Conservation (phyloP, 2,888 invertebrate species). For the Drosophila nigricruria region DNA sequence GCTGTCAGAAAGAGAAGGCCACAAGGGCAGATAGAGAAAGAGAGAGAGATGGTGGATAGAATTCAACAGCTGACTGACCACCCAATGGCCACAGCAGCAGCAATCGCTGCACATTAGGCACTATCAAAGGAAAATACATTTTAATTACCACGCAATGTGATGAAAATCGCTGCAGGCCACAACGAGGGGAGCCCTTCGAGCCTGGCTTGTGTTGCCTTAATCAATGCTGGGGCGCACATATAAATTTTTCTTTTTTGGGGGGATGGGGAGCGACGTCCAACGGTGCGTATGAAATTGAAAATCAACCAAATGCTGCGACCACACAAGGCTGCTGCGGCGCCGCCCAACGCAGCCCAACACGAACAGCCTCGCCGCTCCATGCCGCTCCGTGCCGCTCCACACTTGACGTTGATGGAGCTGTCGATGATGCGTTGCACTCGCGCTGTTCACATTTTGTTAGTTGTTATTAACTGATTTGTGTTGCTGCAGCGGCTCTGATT, state of each 20-base stretch:
- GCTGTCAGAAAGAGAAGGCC: not conserved
- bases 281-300: conserved; percentile 80
- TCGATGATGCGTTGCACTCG: conserved; percentile 58
- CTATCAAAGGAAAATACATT: conserved; percentile 73
- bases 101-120: conserved; percentile 21
- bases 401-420: conserved; percentile 66
- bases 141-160: conserved; percentile 72
- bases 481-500: conserved; percentile 71
- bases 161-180: conserved; percentile 61
- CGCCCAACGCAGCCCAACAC: not conserved
- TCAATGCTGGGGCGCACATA: conserved; percentile 47
- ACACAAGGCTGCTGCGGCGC: conserved; percentile 63
- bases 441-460: conserved; percentile 54
- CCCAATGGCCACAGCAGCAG: conserved; percentile 38
- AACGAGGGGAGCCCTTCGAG: conserved; percentile 6
- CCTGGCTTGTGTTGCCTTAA: conserved; percentile 50
- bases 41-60: not conserved
- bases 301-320: conserved; percentile 66
- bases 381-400: not conserved
- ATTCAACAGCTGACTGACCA: conserved; percentile 41
- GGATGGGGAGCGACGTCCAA: conserved; percentile 61
- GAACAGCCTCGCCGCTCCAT: not conserved
- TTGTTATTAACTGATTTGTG: conserved; percentile 63
- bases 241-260: conserved; percentile 2
- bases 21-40: not conserved